Base-by-base conservation (phyloP, 2,888 invertebrate genomes). In the Odontomyia ornata region DNA sequence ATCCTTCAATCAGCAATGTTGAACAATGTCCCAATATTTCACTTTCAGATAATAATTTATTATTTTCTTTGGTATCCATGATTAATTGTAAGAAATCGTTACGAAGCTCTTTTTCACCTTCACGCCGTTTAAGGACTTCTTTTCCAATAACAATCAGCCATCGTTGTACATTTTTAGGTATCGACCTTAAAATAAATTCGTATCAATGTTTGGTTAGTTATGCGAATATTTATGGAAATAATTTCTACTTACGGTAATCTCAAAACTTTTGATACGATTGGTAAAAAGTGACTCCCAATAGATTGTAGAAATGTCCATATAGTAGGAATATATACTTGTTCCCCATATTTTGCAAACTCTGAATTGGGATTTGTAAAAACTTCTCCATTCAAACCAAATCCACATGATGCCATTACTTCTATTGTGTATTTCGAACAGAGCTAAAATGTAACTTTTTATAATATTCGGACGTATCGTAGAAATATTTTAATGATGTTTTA, bases 351-450 rank as follows among this genome's bases (percentile, higher is more conserved):
- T 9, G 67, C 43, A 27, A 78, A 79, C 4, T 77, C 69, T 18
- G 80, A 79, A 25, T 78, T 71, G 2, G 78, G 67, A 72, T 80
- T 75, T 23, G 80, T 78, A 47, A 80, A 80, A 7, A 75, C 75
- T 46, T 79, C 76, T 1, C 77, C 79, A 47, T 80, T 79, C 46
- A 80, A 15, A 25, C 79, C 79, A 57, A 79, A 79, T 25, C 76
- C 76, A 47, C 78, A 78, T 3, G 75, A 71, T 52, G 78, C 76
- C 65, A 79, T 75, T 36, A 73, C 73, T 60, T 80, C 79, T 23
- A 79, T 76, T 23, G 77, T 77, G 47, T 71, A 80, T 76, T 79
- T 78, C 3, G 79, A 77, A 27, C 76, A 76, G 23, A 79, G 65
- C 79, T 79, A 23, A 21, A 56, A 36, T 36, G 36, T 9, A 36